Evolutionary conservation across 2,888 invertebrate species (phyloP), one percentile per base, ranked within the genome.

Genomic region (Teinopalpus imperialis): DNA sequence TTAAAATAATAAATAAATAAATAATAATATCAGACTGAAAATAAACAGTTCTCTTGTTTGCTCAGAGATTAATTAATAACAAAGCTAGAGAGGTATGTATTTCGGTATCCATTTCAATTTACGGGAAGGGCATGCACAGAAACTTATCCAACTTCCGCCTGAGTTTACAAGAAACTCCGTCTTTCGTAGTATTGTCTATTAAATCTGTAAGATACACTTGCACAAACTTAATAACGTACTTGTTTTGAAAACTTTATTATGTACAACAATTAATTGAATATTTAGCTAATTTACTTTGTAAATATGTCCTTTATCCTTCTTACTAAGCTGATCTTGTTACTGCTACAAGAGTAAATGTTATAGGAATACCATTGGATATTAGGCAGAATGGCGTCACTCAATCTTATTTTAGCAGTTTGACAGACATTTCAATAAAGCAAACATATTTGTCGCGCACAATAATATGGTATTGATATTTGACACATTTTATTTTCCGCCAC

Each of bases 81-180:
- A 69, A 72, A 74, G 64, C 69, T 68, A 76, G 29, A 21, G 71
- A 69, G 72, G 74, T 34, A 35, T 36, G 69, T 78, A 79, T 80
- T 82, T 78, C 69, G 69, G 74, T 79, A 75, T 77, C 77, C 74
- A 78, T 85, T 86, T 81, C 81, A 83, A 82, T 85, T 85, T 75
- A 75, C 75, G 76, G 76, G 77, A 77, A 77, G 69, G 74, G 66
- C 72, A 74, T 74, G 74, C 65, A 66, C 70, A 66, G 74, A 75
- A 81, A 81, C 78, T 85, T 80, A 72, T 70, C 66, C 73, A 77
- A 82, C 72, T 81, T 56, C 61, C 63, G 66, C 63, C 68, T 56
- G 75, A 83, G 75, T 83, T 81, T 73, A 70, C 75, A 73, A 75
- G 76, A 79, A 83, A 83, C 81, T 83, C 78, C 60, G 68, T 78